Evolutionary conservation across 2,113 vertebrate species (phyloP), one percentile per base, ranked within the genome.

Genomic region (Phylloscopus trochiloides): DNA sequence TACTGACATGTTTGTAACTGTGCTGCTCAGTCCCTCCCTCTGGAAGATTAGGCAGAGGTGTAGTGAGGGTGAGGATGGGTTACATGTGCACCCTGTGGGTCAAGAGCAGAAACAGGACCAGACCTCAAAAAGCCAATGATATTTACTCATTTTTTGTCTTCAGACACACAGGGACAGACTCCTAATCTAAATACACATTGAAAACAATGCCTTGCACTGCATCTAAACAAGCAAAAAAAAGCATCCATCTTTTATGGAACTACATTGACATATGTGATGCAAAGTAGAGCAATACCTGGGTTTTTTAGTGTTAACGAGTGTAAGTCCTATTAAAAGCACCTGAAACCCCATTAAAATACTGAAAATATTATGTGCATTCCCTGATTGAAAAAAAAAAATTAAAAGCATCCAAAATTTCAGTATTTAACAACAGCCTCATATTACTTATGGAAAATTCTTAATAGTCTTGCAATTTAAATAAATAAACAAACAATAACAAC

Each of bases 11-110:
- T 66, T 91, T 55, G 11, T 61, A 59, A 6, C 11, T 3, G 14
- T 32, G 26, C 36, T 74, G 55, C 40, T 84, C 38, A 26, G 24
- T 38, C 25, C n/a, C 71, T 91, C n/a, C 21, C 43, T 67, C 50
- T n/a, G 43, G 48, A 63, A 62, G 17, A 59, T 34, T 4, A 72
- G 36, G 17, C 31, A 66, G 63, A 61, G 17, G 6, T 32, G 1
- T 16, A 72, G 34, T 26, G 16, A 6, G 17, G 17, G 7, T 43
- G 47, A 45, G 36, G 36, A 34, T 4, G 20, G 9, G 14, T 43
- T 45, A 14, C 25, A 9, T 0, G 1, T 11, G 45, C 36, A 8
- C 12, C 13, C 26, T 1, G 1, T 21, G 28, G 14, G 5, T 38
- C 55, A 75, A 1, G 1, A 15, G 13, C 45, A 76, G 74, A 79